phyloP scores from a whole-genome alignment of 2,113 vertebrate genomes.

The Psilopsiagon aymara region DNA sequence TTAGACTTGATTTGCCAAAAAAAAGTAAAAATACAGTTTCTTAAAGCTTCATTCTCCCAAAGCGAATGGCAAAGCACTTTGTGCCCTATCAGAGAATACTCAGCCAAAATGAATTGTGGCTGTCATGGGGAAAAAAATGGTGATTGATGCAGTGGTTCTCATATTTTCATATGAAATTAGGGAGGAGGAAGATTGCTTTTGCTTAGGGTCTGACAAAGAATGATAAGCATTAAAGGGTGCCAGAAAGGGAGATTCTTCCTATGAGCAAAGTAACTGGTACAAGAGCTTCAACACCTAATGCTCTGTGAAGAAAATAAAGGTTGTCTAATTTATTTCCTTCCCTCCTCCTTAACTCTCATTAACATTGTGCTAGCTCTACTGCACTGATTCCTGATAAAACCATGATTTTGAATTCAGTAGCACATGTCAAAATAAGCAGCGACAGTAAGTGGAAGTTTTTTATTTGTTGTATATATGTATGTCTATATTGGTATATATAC shows the following conservation, averaged over 20 bases:
- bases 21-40: background rate
- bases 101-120: background rate
- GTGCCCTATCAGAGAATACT: background rate
- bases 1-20: background rate
- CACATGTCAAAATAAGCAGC: accelerated
- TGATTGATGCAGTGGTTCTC: background rate
- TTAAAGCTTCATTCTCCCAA: background rate
- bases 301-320: background rate
- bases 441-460: background rate
- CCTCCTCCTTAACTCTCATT: background rate
- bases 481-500: background rate
- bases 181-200: background rate
- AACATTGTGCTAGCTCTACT: background rate
- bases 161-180: background rate
- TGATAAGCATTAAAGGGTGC: background rate
- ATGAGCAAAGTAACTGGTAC: background rate
- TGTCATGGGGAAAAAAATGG: background rate
- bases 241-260: background rate
- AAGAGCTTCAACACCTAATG: background rate
- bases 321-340: background rate
- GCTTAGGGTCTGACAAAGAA: background rate
- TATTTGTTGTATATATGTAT: background rate
- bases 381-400: background rate
- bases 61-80: background rate
- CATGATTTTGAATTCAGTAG: background rate